Percentiles rank a stretch among this genome's conserved stretches.
Conservation (phyloP, 2,888 invertebrate species). For the Hymenopus coronatus region DNA sequence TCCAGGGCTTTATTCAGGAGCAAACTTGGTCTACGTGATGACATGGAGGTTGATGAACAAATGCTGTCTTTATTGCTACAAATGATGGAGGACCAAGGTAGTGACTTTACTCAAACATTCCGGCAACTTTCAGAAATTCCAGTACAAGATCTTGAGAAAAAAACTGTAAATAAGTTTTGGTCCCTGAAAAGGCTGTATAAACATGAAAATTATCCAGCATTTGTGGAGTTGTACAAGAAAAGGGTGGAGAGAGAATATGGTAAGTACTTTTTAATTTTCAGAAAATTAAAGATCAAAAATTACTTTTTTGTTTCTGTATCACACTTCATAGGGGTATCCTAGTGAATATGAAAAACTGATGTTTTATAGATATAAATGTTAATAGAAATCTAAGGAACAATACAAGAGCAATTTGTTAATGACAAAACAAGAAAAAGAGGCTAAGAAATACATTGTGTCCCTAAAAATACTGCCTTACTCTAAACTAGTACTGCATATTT, state of each 20-base stretch:
- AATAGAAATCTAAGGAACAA: too few relatives aligned
- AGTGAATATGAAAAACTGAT: too few relatives aligned
- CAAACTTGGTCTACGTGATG: constrained; percentile 56
- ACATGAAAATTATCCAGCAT: constrained; percentile 51
- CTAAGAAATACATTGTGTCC: too few relatives aligned
- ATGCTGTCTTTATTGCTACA: constrained; percentile 55
- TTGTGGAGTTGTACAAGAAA: constrained; percentile 52
- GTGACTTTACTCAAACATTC: constrained; percentile 63
- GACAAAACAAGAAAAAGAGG: too few relatives aligned
- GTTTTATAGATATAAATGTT: too few relatives aligned
- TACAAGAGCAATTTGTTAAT: too few relatives aligned
- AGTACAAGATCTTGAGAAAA: constrained; percentile 48
- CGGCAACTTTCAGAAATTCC: constrained; percentile 55
- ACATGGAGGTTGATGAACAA: constrained; percentile 51
- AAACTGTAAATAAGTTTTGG: constrained; percentile 51
- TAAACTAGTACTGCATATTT: too few relatives aligned
- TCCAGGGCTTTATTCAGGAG: constrained; percentile 51
- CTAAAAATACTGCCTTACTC: too few relatives aligned
- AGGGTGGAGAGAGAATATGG: constrained; percentile 39
- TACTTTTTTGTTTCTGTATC: too few relatives aligned
- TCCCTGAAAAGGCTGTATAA: constrained; percentile 51
- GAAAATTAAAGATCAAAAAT: neutral
- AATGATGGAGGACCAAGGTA: constrained; percentile 62
- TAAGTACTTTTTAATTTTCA: neutral
- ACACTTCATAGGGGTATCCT: too few relatives aligned